Percentiles rank a stretch among this genome's conserved stretches.
Conservation (phyloP, 2,113 vertebrate genomes). For the Prolemur simus region DNA sequence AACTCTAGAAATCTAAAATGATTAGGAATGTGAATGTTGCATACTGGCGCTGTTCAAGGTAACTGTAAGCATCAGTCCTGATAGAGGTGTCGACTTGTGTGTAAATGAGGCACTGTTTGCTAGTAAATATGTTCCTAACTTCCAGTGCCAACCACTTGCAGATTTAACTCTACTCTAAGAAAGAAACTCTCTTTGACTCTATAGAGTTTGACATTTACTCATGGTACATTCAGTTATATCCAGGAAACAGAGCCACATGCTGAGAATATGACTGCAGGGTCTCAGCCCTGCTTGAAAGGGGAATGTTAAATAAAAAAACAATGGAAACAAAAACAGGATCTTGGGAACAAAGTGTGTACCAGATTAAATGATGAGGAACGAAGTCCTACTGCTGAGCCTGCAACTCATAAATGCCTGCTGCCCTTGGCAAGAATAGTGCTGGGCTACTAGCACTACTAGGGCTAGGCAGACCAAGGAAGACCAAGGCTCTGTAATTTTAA, state of each 20-base stretch:
- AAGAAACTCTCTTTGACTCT: neutral
- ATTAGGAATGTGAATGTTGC: neutral
- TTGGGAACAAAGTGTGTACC: neutral
- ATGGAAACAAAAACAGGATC: neutral
- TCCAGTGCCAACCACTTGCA: neutral
- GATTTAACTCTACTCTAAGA: neutral
- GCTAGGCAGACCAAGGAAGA: neutral
- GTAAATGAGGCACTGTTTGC: neutral
- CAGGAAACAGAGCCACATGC: neutral
- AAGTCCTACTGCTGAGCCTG: neutral
- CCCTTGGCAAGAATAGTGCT: rapidly evolving
- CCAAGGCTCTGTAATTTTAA: neutral
- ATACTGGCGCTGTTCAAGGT: neutral
- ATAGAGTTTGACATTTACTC: neutral
- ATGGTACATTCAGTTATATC: neutral
- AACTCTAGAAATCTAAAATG: neutral
- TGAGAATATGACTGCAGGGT: neutral
- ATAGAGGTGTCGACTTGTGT: neutral
- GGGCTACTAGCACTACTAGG: no score
- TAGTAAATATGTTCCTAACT: neutral
- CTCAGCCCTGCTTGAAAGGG: neutral
- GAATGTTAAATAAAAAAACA: neutral
- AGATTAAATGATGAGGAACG: neutral
- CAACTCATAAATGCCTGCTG: neutral
- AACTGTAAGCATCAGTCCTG: neutral